Conservation (phyloP, 2,113 vertebrate genomes). For the Craseonycteris thonglongyai region DNA sequence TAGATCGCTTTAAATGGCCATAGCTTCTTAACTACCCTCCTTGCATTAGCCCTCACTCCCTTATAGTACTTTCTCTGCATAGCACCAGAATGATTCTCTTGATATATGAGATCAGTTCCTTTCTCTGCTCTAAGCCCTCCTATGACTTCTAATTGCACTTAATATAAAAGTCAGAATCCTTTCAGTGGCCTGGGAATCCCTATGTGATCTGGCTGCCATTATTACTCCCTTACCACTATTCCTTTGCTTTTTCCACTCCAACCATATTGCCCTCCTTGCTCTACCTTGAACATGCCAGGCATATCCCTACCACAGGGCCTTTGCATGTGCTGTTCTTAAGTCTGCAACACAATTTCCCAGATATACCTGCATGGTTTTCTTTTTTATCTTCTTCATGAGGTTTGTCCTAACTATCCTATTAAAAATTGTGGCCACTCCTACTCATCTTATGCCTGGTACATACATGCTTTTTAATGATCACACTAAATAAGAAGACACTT, state of each 20-base stretch:
- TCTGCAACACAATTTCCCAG: background rate
- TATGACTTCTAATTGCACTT: background rate
- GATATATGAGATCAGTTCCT: background rate
- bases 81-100: background rate
- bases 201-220: background rate
- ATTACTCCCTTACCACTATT: background rate
- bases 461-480: background rate
- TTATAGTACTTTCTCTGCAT: background rate
- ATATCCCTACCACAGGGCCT: background rate
- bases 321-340: background rate
- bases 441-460: background rate
- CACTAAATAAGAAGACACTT: background rate
- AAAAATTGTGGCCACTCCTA: background rate
- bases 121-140: background rate
- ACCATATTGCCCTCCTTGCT: background rate
- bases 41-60: background rate
- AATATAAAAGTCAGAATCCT: background rate
- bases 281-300: background rate
- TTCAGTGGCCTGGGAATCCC: background rate
- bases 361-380: background rate
- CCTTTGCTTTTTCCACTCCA: background rate
- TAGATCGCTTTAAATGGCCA: background rate
- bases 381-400: background rate
- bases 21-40: background rate
- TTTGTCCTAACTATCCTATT: background rate